phyloP scores from a whole-genome alignment of 2,113 vertebrate genomes.

The Aythya baeri region DNA sequence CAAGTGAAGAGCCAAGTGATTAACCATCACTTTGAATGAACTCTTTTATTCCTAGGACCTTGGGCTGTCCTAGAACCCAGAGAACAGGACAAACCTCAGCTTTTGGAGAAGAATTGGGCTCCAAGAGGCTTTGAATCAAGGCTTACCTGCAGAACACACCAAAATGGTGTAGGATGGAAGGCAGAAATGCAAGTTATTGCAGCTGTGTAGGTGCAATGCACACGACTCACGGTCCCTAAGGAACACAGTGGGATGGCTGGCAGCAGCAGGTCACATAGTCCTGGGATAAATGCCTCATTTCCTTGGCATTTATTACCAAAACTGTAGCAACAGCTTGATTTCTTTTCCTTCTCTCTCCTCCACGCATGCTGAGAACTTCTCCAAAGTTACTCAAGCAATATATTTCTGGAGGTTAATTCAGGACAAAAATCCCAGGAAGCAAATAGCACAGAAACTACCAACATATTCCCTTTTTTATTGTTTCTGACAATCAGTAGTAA shows the following conservation, averaged over 20 bases:
- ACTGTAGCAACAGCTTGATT: neutral
- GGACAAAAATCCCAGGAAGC: constrained; percentile 62
- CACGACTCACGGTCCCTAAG: neutral
- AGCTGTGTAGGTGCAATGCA: fast-evolving
- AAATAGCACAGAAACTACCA: constrained; percentile 39
- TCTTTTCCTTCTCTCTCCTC: neutral
- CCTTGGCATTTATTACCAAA: neutral
- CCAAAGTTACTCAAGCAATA: constrained; percentile 45
- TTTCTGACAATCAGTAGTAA: constrained; percentile 73
- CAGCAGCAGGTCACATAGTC: neutral
- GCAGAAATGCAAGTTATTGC: neutral
- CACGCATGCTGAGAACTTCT: neutral
- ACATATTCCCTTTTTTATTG: constrained; percentile 60
- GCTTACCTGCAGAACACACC: neutral
- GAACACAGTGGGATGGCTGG: neutral
- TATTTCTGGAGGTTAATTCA: constrained; percentile 64
- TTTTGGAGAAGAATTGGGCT: neutral
- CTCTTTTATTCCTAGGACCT: neutral
- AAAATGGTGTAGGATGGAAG: neutral
- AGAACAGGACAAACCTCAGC: neutral
- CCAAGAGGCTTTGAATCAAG: neutral
- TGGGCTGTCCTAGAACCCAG: neutral
- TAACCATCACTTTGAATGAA: neutral
- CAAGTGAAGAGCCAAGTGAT: neutral
- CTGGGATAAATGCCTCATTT: neutral